A percentile compares a stretch with the other conserved stretches of the same genome.
These are phyloP conservation scores for Hartigia nigra DNA, from an alignment of 2,888 invertebrate species.

Conservation along the genomic window DNA sequence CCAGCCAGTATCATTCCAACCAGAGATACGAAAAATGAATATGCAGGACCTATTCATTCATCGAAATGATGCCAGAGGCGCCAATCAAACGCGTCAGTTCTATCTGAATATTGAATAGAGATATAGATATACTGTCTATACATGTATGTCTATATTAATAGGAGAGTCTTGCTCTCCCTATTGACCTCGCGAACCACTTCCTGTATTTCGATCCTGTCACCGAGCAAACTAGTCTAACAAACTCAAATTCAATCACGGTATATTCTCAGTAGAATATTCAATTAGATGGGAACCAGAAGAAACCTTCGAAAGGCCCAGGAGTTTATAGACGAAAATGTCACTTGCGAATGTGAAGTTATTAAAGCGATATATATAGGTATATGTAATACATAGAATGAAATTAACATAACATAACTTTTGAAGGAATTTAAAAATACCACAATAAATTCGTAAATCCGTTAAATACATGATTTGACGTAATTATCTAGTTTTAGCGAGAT, in stretches of 20 bases:
- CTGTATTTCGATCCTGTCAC: not conserved
- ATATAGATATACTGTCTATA: slow-evolving; percentile 32
- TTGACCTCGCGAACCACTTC: slow-evolving; percentile 19
- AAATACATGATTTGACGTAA: not conserved
- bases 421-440: not conserved
- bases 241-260: not conserved
- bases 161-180: slow-evolving; percentile 23
- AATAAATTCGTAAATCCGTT: not conserved
- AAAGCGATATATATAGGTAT: not conserved
- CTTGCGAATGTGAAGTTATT: not conserved
- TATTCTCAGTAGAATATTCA: not conserved
- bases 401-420: not conserved
- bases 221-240: not conserved
- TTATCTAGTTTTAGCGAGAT: not conserved
- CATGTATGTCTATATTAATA: slow-evolving; percentile 37
- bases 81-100: slow-evolving; percentile 49
- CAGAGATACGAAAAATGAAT: slow-evolving; percentile 37
- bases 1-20: slow-evolving; percentile 1
- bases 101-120: slow-evolving; percentile 46
- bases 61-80: slow-evolving; percentile 49
- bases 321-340: not conserved
- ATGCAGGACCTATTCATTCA: slow-evolving; percentile 46
- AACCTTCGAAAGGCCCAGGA: not conserved
- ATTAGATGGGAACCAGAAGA: not conserved
- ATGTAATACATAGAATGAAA: not conserved